Evolutionary conservation across 2,888 invertebrate genomes (phyloP), one percentile per base, ranked within the genome.

Genomic region (Sminthurinus aureus): DNA sequence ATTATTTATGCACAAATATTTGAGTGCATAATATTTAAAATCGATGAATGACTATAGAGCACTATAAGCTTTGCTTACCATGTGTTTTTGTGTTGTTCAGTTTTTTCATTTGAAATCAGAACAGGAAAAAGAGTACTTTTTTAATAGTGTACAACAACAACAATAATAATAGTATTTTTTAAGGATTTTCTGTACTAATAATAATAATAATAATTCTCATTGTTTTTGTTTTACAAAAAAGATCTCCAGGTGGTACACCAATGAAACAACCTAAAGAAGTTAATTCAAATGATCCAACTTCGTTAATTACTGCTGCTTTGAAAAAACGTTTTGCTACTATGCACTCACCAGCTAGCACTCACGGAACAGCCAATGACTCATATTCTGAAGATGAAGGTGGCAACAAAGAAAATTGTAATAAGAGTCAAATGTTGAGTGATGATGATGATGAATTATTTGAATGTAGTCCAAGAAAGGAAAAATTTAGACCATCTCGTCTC

Each of bases 191-290:
- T 38, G 1, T 38, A 38, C 3, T 38, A 38, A 38, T 38, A 38
- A 38, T 6, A 38, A 38, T 38, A 38, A 38, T 38, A 38, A 38
- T 38, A 4, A 38, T 38, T 38, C 38, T 38, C 24, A 12, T 71
- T 69, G 11, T 20, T 9, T 69, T 13, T 20, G 66, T 64, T 76
- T 76, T 67, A 38, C 12, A 26, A 9, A 69, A 66, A 87, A 90
- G 90, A 84, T 90, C 90, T 22, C 90, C 90, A 13, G 90, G 90
- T 66, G 90, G 90, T 9, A 90, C 90, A 9, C 90, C 90, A 6
- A 52, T 90, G 50, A 88, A 89, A 75, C 86, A 83, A 67, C 69
- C 71, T 0, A 69, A 79, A 18, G 86, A 81, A 64, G 77, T 81
- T 13, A 84, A 83, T 79, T 84, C 85, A 4, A 86, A 84, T 77